These are phyloP conservation scores for Trissoscelio sp. DNA, from an alignment of 2,888 invertebrate genomes.

Conservation along the genomic window DNA sequence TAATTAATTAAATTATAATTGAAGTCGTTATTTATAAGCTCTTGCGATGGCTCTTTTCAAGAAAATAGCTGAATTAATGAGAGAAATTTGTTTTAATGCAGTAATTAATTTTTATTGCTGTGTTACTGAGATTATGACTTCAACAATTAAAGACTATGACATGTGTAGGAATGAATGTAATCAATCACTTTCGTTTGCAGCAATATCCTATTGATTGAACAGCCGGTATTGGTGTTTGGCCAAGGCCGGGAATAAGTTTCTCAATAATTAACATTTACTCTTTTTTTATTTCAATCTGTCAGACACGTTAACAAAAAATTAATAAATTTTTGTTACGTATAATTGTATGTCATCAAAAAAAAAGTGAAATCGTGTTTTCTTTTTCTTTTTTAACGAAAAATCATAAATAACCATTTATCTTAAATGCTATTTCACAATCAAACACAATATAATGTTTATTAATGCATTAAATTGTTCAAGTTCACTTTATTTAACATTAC, in stretches of 20 bases:
- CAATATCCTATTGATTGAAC: slow-evolving; percentile 50
- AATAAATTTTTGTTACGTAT: not conserved
- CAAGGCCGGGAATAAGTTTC: slow-evolving; percentile 33
- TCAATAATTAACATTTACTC: slow-evolving; percentile 37
- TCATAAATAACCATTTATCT: not conserved
- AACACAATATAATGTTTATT: not conserved
- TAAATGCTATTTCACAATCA: not conserved
- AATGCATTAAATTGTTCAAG: not conserved
- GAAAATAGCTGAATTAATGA: slow-evolving; percentile 51
- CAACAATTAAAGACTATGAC: slow-evolving; percentile 64
- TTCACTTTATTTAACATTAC: not conserved
- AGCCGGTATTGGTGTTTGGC: slow-evolving; percentile 30
- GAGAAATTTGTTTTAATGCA: slow-evolving; percentile 60
- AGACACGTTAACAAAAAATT: slow-evolving; percentile 2
- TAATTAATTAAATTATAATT: slow-evolving; percentile 50
- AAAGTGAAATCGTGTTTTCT: not conserved
- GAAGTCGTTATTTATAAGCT: slow-evolving; percentile 32
- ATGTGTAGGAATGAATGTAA: slow-evolving; percentile 49
- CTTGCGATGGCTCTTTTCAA: slow-evolving; percentile 1
- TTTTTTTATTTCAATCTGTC: slow-evolving; percentile 6
- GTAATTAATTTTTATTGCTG: slow-evolving; percentile 59
- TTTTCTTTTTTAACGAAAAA: not conserved
- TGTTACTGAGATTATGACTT: slow-evolving; percentile 54
- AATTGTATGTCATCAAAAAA: not conserved
- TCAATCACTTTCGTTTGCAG: slow-evolving; percentile 62